Evolutionary conservation across 2,113 vertebrate species (phyloP).

Genomic region (Anoura caudifer): DNA sequence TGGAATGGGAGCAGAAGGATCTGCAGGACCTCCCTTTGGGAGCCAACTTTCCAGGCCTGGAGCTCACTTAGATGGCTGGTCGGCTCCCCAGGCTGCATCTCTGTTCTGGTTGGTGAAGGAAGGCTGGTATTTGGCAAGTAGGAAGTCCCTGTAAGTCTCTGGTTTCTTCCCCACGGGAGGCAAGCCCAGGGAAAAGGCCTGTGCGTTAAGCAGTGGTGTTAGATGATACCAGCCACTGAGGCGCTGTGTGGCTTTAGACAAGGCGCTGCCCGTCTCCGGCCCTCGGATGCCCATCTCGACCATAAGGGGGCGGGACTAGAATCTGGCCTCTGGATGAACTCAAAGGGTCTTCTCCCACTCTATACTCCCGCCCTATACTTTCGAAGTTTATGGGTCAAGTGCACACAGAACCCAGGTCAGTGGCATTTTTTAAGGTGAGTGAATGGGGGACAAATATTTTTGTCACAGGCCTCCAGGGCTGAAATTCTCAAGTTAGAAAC

Average conservation of each 20-base stretch:
- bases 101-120: slow-evolving; percentile 32
- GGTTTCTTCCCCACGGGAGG: background rate
- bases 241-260: background rate
- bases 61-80: slow-evolving; percentile 36
- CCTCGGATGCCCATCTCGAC: background rate
- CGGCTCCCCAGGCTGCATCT: background rate
- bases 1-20: slow-evolving; percentile 40
- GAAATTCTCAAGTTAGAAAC: background rate
- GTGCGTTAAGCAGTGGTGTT: background rate
- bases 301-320: background rate
- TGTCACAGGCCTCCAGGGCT: background rate
- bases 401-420: background rate
- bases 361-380: fast-evolving
- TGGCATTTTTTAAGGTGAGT: background rate
- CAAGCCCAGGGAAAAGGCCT: background rate
- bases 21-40: background rate
- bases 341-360: background rate
- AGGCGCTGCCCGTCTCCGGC: background rate
- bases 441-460: background rate
- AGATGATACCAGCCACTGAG: background rate
- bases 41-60: slow-evolving; percentile 63
- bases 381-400: background rate
- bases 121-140: background rate
- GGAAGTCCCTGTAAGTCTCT: background rate
- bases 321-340: background rate